A percentile compares a stretch with the other conserved stretches of the same genome.
phyloP scores from a whole-genome alignment of 2,888 invertebrate species.

The Linnaemya vulpina region DNA sequence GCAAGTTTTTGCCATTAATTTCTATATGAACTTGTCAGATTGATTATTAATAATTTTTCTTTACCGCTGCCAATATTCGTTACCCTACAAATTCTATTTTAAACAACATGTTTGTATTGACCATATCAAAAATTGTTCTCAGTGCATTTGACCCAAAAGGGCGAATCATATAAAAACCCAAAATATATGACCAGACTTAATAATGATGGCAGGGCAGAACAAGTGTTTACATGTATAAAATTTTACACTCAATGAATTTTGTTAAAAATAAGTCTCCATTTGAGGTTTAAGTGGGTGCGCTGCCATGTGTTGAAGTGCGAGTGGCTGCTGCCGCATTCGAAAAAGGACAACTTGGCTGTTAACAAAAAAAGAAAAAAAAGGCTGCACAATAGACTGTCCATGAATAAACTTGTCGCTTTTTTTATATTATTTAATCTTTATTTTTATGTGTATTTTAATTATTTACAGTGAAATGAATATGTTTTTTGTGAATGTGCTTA shows the following conservation, averaged over 20 bases:
- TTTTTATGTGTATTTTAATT: slow-evolving; percentile 71
- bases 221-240: slow-evolving; percentile 72
- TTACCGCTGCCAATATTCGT: too few relatives aligned
- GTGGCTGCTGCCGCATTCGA: neutral
- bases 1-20: too few relatives aligned
- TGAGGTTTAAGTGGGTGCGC: slow-evolving; percentile 57
- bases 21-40: too few relatives aligned
- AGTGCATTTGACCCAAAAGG: slow-evolving; percentile 6
- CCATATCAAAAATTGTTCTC: neutral
- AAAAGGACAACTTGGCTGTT: slow-evolving; percentile 52
- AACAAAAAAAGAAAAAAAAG: neutral
- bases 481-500: slow-evolving; percentile 11
- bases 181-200: neutral
- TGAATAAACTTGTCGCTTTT: slow-evolving; percentile 59
- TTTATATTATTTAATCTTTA: slow-evolving; percentile 38
- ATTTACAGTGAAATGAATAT: slow-evolving; percentile 72
- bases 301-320: slow-evolving; percentile 34
- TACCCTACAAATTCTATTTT: too few relatives aligned
- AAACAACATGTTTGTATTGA: too few relatives aligned
- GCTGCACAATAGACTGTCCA: slow-evolving; percentile 29
- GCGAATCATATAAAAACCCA: neutral
- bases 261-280: slow-evolving; percentile 74
- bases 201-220: slow-evolving; percentile 23
- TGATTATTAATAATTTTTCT: too few relatives aligned
- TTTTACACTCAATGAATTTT: slow-evolving; percentile 79